Base-by-base conservation (phyloP, 2,113 vertebrate genomes). In the Corythaixoides concolor region DNA sequence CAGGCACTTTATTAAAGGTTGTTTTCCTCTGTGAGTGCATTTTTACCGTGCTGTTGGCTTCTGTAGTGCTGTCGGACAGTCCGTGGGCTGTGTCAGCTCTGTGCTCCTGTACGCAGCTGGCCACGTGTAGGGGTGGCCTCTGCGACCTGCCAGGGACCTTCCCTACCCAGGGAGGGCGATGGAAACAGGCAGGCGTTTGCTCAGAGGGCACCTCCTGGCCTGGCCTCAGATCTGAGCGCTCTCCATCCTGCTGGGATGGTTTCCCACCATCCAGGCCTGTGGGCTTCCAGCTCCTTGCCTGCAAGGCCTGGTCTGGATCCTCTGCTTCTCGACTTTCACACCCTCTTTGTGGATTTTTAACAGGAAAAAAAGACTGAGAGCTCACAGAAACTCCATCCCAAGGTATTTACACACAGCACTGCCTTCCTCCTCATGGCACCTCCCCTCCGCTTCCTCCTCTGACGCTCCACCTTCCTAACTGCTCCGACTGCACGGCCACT, bases 281-380 rank as follows among this genome's bases (percentile, higher is more conserved):
- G 83, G 79, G 56, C 70, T 82, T 64, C 58, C 39, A 70, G 27
- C 83, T 93, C 72, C 41, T 64, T 76, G 45, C 50, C 76, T 64
- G 33, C 68, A 76, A 37, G 59, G 33, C 58, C 88, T 0, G 0
- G 8, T 60, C 69, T 89, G 53, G 30, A 68, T 66, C 80, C 82
- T 77, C 52, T 0, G 0, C 75, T 97, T 66, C 84, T 84, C 6
- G n/a, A 90, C 94, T 97, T 96, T 98, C 93, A 89, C 75, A 43
- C 90, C 94, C 63, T 98, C 93, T 98, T 94, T 97, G 50, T 98
- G 98, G 97, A 98, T 90, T 98, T 97, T 98, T 98, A 98, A 98
- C 99, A 99, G 99, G 98, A 98, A 96, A 99, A 99, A 98, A 98
- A 97, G 98, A 98, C 98, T 97, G 98, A 98, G 94, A 99, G 98